Percentiles rank a stretch among this genome's conserved stretches.
These are phyloP conservation scores for Cerastis rubricosa DNA, from an alignment of 2,888 invertebrate genomes.

Conservation along the genomic window DNA sequence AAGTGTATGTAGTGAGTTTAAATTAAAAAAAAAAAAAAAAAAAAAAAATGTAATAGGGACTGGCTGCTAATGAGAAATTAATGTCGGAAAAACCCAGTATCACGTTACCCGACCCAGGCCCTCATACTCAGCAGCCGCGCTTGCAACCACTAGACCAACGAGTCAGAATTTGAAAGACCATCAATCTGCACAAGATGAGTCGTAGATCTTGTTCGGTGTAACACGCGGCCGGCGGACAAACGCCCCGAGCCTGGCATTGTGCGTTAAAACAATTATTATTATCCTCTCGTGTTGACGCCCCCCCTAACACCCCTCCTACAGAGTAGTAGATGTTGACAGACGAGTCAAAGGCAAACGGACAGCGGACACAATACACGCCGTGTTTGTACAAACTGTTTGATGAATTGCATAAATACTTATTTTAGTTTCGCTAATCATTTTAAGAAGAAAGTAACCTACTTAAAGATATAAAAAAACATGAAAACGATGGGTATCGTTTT, in stretches of 20 bases:
- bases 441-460: neutral
- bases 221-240: neutral
- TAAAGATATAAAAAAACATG: neutral
- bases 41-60: too few species aligned
- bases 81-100: too few species aligned
- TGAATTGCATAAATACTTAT: constrained; percentile 13
- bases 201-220: constrained; percentile 26
- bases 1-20: too few species aligned
- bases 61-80: too few species aligned
- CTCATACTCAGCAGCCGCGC: too few species aligned
- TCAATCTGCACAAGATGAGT: neutral
- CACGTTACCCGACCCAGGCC: too few species aligned
- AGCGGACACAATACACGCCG: constrained; percentile 18
- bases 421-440: neutral
- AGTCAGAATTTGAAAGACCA: too few species aligned
- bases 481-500: too few species aligned
- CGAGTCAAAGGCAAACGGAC: constrained; percentile 35
- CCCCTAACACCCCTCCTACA: neutral
- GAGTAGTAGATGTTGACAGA: constrained; percentile 26
- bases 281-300: constrained; percentile 36
- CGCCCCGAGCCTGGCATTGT: constrained; percentile 46
- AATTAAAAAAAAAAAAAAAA: too few species aligned
- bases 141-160: too few species aligned
- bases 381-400: constrained; percentile 35
- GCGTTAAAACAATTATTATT: constrained; percentile 55